Evolutionary conservation across 2,113 vertebrate species (phyloP).

Genomic region (Orcinus orca): DNA sequence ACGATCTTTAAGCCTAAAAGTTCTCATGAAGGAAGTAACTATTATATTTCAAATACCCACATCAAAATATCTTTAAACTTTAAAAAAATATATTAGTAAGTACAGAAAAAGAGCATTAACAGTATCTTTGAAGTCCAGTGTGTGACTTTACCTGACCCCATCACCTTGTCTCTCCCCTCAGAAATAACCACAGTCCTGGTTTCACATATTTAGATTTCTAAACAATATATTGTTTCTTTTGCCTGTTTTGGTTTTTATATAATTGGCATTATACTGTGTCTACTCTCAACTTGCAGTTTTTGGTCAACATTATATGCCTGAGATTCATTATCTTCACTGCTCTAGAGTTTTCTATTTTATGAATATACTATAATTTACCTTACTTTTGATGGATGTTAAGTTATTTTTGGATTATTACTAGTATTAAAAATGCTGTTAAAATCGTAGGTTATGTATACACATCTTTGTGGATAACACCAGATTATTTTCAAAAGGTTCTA

Average conservation of each 20-base stretch:
- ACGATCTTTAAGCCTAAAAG: background rate
- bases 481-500: background rate
- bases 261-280: background rate
- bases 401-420: conserved; percentile 32
- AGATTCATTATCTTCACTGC: background rate
- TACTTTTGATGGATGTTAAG: conserved; percentile 1
- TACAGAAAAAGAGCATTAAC: conserved; percentile 9
- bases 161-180: background rate
- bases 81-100: background rate
- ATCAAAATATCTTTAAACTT: conserved; percentile 17
- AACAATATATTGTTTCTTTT: conserved; percentile 16
- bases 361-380: background rate
- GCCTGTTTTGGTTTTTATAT: conserved; percentile 18
- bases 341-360: conserved; percentile 32
- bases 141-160: background rate
- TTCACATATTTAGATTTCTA: background rate
- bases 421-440: background rate
- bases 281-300: background rate
- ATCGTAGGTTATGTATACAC: background rate
- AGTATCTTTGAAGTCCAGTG: background rate
- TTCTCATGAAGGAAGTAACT: background rate
- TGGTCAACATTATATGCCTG: background rate
- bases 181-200: conserved; percentile 1
- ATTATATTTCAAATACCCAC: conserved; percentile 23
- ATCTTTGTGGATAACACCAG: background rate